Base-by-base conservation (phyloP, 2,113 vertebrate genomes). In the Microcebus tavaratra region DNA sequence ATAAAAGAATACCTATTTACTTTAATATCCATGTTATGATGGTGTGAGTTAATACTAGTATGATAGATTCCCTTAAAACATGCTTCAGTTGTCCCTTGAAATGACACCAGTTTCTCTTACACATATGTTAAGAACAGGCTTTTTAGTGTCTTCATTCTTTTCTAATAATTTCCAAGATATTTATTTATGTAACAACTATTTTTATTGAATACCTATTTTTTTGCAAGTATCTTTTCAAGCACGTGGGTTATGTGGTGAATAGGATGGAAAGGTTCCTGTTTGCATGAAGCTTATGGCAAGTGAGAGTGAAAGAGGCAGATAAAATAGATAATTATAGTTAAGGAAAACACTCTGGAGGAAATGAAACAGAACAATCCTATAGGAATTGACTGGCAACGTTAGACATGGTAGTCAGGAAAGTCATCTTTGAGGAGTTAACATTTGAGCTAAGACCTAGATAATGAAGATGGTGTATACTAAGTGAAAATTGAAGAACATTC, bases 21-120 rank as follows among this genome's bases (percentile, higher is more conserved):
- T 78, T 94, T 94, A 95, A 79, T 61, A 8, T 65, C 11, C 25
- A 78, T 61, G 6, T 75, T 50, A 78, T 55, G 68, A 34, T 80
- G 76, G 34, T 93, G 12, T 90, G 76, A 84, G 72, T 92, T 92
- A 94, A 90, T 36, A 87, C 5, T 48, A 55, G 17, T 5, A n/a
- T 63, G 21, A 81, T 48, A 73, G 20, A 76, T 39, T 4, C 36
- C 75, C 67, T 81, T 92, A 94, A 95, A 84, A 55, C 9, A 68
- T 88, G 9, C 61, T 29, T 36, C 34, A 67, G 34, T 84, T 95
- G 68, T 92, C 95, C 91, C 48, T 88, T 42, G 14, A 96, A 85
- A 80, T 88, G 25, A 65, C 29, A 72, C 34, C 5, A 89, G 25
- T 2, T 65, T 92, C 17, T 82, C 31, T 78, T 48, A 88, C 8